These are phyloP conservation scores for Pseudochirops cupreus DNA, from an alignment of 2,797 vertebrate genomes.

Conservation along the genomic window DNA sequence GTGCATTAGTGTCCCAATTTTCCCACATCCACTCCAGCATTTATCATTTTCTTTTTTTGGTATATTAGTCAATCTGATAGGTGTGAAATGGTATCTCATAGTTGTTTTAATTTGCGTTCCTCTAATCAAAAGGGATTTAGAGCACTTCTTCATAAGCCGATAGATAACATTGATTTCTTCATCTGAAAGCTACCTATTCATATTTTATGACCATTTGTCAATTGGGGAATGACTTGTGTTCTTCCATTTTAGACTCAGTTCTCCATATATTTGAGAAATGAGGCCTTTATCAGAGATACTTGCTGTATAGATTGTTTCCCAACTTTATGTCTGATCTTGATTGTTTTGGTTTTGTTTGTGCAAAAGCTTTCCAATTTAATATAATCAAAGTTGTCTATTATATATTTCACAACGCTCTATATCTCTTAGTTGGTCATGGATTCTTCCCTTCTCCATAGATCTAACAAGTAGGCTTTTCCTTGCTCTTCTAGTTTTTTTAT, in stretches of 20 bases:
- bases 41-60: neutral
- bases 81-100: neutral
- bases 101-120: neutral
- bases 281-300: neutral
- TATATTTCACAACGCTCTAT: too few relatives aligned
- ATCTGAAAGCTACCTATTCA: neutral
- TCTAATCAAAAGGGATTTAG: neutral
- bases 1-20: neutral
- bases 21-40: neutral
- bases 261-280: neutral
- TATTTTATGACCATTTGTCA: neutral
- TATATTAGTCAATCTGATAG: neutral
- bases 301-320: too few relatives aligned
- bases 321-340: too few relatives aligned
- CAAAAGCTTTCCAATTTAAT: too few relatives aligned
- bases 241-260: too few relatives aligned
- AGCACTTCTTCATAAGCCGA: too few relatives aligned
- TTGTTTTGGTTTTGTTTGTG: too few relatives aligned
- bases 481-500: too few relatives aligned
- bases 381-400: too few relatives aligned
- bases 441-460: too few relatives aligned
- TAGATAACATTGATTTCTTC: neutral
- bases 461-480: too few relatives aligned
- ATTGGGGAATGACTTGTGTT: neutral
- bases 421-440: too few relatives aligned